A percentile compares a stretch with the other conserved stretches of the same genome.
Evolutionary conservation across 2,113 vertebrate species (phyloP).

Genomic region (Solenodon paradoxus): DNA sequence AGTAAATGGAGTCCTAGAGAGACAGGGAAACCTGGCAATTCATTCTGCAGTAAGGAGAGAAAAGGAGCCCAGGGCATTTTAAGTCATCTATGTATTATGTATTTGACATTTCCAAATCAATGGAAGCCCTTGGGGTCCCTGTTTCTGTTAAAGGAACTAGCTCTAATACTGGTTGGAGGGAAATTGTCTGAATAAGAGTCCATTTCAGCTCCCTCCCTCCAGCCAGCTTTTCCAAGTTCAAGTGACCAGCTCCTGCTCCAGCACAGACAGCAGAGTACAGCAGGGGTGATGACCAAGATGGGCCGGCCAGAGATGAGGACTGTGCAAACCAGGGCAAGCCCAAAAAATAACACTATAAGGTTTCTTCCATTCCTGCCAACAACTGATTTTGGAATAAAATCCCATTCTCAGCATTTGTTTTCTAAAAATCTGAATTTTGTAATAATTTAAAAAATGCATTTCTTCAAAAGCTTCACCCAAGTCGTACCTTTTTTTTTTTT

Average conservation of each 20-base stretch:
- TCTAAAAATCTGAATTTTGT: background rate
- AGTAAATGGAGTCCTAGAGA: background rate
- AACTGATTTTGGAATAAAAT: background rate
- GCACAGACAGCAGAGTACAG: accelerated
- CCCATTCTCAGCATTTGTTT: background rate
- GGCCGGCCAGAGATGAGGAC: background rate
- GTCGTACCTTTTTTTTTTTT: background rate
- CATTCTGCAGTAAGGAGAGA: constrained; percentile 14
- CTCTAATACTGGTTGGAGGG: background rate
- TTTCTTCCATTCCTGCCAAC: background rate
- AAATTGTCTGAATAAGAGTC: background rate
- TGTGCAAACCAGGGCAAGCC: accelerated
- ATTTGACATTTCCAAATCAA: constrained; percentile 41
- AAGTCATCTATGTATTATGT: background rate
- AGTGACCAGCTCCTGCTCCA: background rate
- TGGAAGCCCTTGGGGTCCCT: background rate
- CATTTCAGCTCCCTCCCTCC: background rate
- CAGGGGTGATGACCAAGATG: background rate
- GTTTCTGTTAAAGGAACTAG: constrained; percentile 5
- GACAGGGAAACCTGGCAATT: background rate
- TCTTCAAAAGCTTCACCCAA: background rate
- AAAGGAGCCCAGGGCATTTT: background rate
- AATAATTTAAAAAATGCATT: background rate
- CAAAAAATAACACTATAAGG: background rate
- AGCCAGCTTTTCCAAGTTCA: background rate